phyloP scores from a whole-genome alignment of 2,113 vertebrate species.

The Strigops habroptila region DNA sequence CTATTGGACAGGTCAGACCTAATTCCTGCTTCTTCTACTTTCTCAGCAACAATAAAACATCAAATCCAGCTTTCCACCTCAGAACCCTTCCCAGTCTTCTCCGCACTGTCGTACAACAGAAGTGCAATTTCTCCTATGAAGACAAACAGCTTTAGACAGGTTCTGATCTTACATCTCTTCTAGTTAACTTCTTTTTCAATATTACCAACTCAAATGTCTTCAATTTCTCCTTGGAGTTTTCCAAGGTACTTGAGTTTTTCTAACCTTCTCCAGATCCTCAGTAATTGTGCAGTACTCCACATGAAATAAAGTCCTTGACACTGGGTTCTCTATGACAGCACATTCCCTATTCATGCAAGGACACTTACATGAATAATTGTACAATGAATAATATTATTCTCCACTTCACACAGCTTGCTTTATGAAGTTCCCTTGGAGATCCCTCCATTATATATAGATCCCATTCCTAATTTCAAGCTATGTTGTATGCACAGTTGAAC shows the following conservation, averaged over 20 bases:
- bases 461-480: not conserved
- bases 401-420: not conserved
- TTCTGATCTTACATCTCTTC: not conserved
- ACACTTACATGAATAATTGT: no score
- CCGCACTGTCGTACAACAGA: not conserved
- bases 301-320: not conserved
- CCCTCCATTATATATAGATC: not conserved
- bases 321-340: not conserved
- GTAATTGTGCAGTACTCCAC: not conserved
- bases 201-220: not conserved
- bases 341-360: not conserved
- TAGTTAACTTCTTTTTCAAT: not conserved
- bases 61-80: not conserved
- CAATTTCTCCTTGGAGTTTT: not conserved
- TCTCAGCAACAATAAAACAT: not conserved
- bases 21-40: not conserved
- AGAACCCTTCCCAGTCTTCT: not conserved
- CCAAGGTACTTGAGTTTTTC: rapidly evolving
- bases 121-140: not conserved
- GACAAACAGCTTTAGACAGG: not conserved
- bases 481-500: rapidly evolving
- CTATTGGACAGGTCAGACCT: not conserved
- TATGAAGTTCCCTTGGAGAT: not conserved
- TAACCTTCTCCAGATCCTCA: not conserved
- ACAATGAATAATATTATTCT: no score